Base-by-base conservation (phyloP, 2,888 invertebrate species). In the Eulithis prunata region DNA sequence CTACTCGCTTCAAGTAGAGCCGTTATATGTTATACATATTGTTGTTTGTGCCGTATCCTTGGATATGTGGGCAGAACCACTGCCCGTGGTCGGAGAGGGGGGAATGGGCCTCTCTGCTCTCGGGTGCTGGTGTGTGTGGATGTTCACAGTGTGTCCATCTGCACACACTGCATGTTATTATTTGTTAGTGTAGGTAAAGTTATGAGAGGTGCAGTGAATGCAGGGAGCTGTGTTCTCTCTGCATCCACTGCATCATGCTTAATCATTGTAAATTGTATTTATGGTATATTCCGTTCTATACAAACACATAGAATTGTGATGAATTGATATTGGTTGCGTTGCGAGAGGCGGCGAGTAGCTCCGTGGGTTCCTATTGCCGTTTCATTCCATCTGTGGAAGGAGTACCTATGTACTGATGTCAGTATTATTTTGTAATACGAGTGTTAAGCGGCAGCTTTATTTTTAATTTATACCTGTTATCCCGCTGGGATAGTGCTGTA, bases 361-460 rank as follows among this genome's bases (percentile, higher is more conserved):
- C 80, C 75, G 79, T 77, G 82, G 82, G 88, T 88, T 87, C 88
- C 87, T 85, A 84, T 79, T 78, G 82, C 85, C 80, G 82, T 81
- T 79, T 90, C 91, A 90, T 91, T 92, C 92, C 92, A 90, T 87
- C 91, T 79, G 84, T 78, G 85, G 85, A 86, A 86, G 87, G 88
- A 87, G 85, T 90, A 21, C 21, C 21, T 21, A 86, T 87, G 88
- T 89, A 90, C 90, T 91, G 91, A 90, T 90, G 89, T 90, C 92
- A 92, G 92, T 92, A 92, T 92, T 92, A 92, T 92, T 88, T 90
- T 89, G 91, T 92, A 92, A 90, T 88, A 90, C 89, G 68, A 89
- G 86, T 90, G 81, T 91, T 90, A 91, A 92, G 92, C 92, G 87
- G 89, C 91, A 91, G 92, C 92, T 93, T 93, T 91, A 92, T 88